Percentiles rank a stretch among this genome's conserved stretches.
Evolutionary conservation across 2,888 invertebrate genomes (phyloP).

Genomic region (Drosophila silvestris): DNA sequence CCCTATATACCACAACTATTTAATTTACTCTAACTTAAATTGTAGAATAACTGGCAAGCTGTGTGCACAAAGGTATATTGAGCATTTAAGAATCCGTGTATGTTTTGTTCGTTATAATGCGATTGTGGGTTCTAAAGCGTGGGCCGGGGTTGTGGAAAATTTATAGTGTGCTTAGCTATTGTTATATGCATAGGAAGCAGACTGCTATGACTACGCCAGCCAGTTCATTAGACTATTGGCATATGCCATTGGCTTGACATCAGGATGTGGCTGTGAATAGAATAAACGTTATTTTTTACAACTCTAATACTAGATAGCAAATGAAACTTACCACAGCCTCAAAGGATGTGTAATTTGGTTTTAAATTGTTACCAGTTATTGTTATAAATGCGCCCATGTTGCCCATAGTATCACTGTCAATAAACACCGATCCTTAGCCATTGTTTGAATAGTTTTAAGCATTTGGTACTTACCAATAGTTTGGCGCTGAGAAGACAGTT

Average conservation of each 20-base stretch:
- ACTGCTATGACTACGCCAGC: constrained; percentile 82
- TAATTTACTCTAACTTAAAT: constrained; percentile 41
- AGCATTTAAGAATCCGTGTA: constrained; percentile 59
- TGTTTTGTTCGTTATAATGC: constrained; percentile 56
- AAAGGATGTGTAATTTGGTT: constrained; percentile 95
- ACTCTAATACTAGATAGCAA: not conserved
- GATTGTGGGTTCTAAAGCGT: constrained; percentile 59
- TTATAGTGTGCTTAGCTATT: constrained; percentile 53
- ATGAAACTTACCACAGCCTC: constrained; percentile 94
- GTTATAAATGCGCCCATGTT: constrained; percentile 99
- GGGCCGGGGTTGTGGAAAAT: constrained; percentile 25
- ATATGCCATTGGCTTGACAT: constrained; percentile 99
- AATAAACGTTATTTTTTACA: constrained; percentile 46
- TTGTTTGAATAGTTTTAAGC: accelerated
- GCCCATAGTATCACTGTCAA: constrained; percentile 98
- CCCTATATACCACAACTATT: constrained; percentile 34
- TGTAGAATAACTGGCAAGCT: constrained; percentile 47
- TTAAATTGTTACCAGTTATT: constrained; percentile 95
- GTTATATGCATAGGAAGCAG: constrained; percentile 51
- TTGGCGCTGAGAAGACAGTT: constrained; percentile 99
- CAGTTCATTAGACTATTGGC: constrained; percentile 94
- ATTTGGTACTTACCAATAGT: constrained; percentile 93
- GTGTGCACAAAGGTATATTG: constrained; percentile 61
- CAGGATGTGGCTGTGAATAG: constrained; percentile 94
- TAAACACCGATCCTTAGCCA: constrained; percentile 1